Evolutionary conservation across 2,888 invertebrate species (phyloP).

Genomic region (Plebejus melissa): DNA sequence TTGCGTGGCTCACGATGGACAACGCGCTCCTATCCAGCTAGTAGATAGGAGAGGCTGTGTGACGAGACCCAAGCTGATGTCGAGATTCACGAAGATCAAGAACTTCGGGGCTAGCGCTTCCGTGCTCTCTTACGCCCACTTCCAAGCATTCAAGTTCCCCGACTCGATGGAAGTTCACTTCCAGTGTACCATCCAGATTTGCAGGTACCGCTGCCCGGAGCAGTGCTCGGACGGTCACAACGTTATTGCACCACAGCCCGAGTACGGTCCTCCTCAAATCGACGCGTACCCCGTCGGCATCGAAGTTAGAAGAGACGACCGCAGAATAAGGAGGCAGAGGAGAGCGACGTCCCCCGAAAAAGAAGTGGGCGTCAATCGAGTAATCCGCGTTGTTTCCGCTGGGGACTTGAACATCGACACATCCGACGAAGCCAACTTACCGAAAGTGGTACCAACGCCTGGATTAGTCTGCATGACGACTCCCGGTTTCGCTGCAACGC

Average conservation of each 20-base stretch:
- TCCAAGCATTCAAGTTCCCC: slow-evolving; percentile 97
- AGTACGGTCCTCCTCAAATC: slow-evolving; percentile 85
- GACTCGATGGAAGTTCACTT: slow-evolving; percentile 98
- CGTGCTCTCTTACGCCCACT: slow-evolving; percentile 93
- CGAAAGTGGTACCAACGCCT: slow-evolving; percentile 82
- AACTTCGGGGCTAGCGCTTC: slow-evolving; percentile 96
- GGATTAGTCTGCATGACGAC: slow-evolving; percentile 95
- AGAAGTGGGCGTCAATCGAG: slow-evolving; percentile 92
- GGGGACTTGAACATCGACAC: slow-evolving; percentile 91
- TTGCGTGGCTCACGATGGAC: slow-evolving; percentile 96
- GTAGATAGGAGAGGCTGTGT: slow-evolving; percentile 96
- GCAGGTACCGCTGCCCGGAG: slow-evolving; percentile 94
- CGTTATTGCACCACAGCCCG: slow-evolving; percentile 77
- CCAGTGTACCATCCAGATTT: slow-evolving; percentile 96
- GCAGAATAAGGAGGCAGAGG: slow-evolving; percentile 83
- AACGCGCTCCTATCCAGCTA: slow-evolving; percentile 94
- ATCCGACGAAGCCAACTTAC: slow-evolving; percentile 82
- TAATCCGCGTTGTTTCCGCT: slow-evolving; percentile 94
- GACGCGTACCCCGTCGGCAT: slow-evolving; percentile 78
- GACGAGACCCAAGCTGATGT: slow-evolving; percentile 94
- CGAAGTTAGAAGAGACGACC: slow-evolving; percentile 85
- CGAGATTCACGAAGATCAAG: slow-evolving; percentile 95
- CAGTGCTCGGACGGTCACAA: slow-evolving; percentile 87
- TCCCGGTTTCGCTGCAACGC: slow-evolving; percentile 93
- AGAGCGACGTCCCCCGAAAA: slow-evolving; percentile 83